phyloP scores from a whole-genome alignment of 2,888 invertebrate species.

The Sceliomorpha sp. region DNA sequence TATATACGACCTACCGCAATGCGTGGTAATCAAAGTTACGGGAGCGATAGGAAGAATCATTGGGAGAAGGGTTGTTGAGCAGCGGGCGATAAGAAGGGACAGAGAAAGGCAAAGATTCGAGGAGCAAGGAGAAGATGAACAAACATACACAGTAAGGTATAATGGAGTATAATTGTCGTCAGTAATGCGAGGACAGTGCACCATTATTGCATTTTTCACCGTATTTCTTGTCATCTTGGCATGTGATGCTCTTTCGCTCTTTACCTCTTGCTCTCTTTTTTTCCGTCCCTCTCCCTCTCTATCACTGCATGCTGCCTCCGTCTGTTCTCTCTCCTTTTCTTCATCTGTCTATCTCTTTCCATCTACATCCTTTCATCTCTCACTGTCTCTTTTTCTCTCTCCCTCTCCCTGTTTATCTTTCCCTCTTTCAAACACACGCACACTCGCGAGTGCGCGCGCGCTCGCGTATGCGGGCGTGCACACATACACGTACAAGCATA shows the following conservation, averaged over 20 bases:
- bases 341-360: constrained; percentile 14
- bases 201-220: constrained; percentile 79
- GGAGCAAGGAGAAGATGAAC: constrained; percentile 36
- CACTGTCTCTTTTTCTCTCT: constrained; percentile 57
- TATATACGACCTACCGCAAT: constrained; percentile 76
- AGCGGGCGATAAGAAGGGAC: constrained; percentile 32
- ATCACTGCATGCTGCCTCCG: too few species aligned
- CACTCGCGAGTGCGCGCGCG: too few species aligned
- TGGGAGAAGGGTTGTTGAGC: constrained; percentile 41
- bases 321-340: constrained; percentile 44
- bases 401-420: too few species aligned
- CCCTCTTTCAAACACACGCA: too few species aligned
- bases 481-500: too few species aligned
- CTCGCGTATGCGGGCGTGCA: too few species aligned
- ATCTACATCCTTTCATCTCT: constrained; percentile 15
- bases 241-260: constrained; percentile 55
- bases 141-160: constrained; percentile 64
- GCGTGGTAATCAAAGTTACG: constrained; percentile 58
- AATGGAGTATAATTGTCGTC: constrained; percentile 80
- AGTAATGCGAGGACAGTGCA: constrained; percentile 80
- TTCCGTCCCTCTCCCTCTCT: constrained; percentile 13
- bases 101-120: constrained; percentile 50
- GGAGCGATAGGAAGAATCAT: constrained; percentile 50
- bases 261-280: constrained; percentile 15
- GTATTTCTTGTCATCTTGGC: constrained; percentile 66